Conservation (phyloP, 2,797 vertebrate genomes). For the Sciurus vulgaris region DNA sequence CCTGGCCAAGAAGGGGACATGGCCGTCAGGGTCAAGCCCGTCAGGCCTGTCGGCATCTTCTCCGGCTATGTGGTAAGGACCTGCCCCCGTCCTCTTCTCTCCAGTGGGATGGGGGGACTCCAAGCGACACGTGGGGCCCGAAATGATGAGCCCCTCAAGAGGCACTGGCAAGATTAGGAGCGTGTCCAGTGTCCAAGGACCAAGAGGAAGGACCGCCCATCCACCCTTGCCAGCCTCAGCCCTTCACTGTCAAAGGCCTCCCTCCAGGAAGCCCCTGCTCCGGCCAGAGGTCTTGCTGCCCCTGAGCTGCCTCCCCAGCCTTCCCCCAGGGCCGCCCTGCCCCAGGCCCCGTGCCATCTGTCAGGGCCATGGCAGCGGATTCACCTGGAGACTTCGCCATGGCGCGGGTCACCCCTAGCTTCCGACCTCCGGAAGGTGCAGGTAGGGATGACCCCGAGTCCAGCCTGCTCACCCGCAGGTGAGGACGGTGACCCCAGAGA, state of each 20-base stretch:
- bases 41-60: conserved; percentile 90
- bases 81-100: not conserved
- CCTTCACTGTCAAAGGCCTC: not conserved
- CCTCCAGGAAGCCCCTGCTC: not conserved
- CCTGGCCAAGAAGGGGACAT: conserved; percentile 90
- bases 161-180: not conserved
- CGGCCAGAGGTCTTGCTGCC: not conserved
- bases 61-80: conserved; percentile 89
- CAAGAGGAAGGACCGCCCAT: not conserved
- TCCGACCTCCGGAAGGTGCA: not conserved
- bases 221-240: not conserved
- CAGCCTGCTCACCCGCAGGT: not conserved
- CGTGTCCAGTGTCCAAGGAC: not conserved
- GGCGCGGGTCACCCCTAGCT: not conserved
- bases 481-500: not conserved
- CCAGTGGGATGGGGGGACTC: not conserved
- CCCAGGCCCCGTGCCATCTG: not conserved
- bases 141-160: not conserved
- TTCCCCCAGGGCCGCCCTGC: not conserved
- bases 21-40: conserved; percentile 90
- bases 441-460: not conserved
- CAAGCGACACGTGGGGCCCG: not conserved
- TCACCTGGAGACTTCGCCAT: not conserved
- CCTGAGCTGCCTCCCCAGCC: not conserved
- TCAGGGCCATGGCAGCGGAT: not conserved